A percentile compares a stretch with the other conserved stretches of the same genome.
These are phyloP conservation scores for Frankliniella fusca DNA, from an alignment of 2,888 invertebrate genomes.

Conservation along the genomic window DNA sequence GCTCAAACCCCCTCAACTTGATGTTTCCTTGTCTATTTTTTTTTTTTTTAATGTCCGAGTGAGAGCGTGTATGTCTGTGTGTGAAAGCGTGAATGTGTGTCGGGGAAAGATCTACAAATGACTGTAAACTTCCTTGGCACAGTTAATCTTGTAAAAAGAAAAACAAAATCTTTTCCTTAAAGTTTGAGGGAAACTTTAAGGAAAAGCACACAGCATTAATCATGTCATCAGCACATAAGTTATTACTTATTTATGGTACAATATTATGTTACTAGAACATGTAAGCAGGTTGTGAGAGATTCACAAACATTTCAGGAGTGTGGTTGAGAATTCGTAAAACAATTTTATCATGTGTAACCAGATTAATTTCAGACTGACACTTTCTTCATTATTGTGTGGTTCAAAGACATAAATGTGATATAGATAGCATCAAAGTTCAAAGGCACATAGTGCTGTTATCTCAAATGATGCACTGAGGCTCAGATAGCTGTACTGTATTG, in stretches of 20 bases:
- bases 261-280: neutral
- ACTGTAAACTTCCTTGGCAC: neutral
- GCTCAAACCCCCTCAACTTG: neutral
- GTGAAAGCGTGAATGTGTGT: neutral
- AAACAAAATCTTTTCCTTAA: neutral
- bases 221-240: conserved; percentile 20
- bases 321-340: neutral
- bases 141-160: neutral
- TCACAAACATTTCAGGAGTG: neutral
- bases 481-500: neutral
- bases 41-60: neutral
- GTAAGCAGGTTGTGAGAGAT: neutral
- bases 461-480: neutral
- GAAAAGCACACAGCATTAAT: neutral
- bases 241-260: neutral
- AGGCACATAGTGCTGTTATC: neutral
- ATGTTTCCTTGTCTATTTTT: neutral
- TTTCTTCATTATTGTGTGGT: neutral
- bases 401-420: conserved; percentile 8
- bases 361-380: neutral
- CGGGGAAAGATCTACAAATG: neutral
- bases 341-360: no score
- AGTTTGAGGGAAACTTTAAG: neutral
- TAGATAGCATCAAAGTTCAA: conserved; percentile 19
- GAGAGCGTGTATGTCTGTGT: neutral